These are phyloP conservation scores for Ornithoptera alexandrae DNA, from an alignment of 2,888 invertebrate species.

Conservation along the genomic window DNA sequence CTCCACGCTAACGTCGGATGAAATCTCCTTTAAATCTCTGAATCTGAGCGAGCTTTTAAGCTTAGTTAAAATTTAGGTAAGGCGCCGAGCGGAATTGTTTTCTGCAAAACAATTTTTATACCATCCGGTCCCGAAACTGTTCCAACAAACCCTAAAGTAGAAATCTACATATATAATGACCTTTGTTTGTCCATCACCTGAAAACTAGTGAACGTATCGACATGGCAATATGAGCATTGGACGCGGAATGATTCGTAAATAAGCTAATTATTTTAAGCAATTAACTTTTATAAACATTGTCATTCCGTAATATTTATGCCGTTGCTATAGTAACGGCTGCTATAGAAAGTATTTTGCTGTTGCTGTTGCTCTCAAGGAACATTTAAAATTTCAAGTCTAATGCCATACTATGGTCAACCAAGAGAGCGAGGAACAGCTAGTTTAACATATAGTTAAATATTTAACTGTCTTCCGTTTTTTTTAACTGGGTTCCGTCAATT, in stretches of 20 bases:
- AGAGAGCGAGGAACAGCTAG: neutral
- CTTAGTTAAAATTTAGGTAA: conserved; percentile 4
- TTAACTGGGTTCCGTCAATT: too few species aligned
- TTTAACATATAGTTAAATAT: neutral
- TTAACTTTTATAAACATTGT: too few species aligned
- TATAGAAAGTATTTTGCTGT: neutral
- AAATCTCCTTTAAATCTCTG: conserved; percentile 9
- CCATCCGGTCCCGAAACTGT: neutral
- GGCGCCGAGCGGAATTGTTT: neutral
- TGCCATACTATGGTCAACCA: neutral
- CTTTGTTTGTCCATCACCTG: neutral
- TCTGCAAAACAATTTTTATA: neutral
- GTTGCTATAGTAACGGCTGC: too few species aligned
- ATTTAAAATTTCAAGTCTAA: neutral
- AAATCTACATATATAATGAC: neutral
- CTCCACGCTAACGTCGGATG: neutral
- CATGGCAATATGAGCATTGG: too few species aligned
- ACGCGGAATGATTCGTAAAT: too few species aligned
- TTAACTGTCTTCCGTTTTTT: too few species aligned
- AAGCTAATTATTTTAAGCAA: too few species aligned
- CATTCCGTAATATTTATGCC: too few species aligned
- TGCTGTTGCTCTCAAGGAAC: neutral
- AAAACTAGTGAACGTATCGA: too few species aligned
- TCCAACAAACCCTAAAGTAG: neutral
- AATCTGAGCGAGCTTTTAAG: conserved; percentile 1